phyloP scores from a whole-genome alignment of 2,888 invertebrate species.

The Trisateles emortualis region DNA sequence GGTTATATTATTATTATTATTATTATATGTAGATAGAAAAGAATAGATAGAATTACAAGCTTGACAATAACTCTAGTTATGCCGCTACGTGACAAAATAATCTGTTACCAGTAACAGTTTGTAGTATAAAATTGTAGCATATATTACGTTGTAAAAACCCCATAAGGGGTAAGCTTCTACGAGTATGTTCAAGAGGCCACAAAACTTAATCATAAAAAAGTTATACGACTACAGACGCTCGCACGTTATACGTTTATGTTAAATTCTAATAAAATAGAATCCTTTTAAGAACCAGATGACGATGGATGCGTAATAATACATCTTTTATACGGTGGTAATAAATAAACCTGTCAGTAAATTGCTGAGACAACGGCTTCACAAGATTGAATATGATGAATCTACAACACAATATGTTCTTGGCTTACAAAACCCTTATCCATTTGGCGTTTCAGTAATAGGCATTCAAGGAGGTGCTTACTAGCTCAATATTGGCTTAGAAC shows the following conservation, averaged over 20 bases:
- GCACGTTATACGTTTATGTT: neutral
- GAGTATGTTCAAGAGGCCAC: too few species aligned
- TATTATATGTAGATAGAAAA: too few species aligned
- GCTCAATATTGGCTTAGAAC: conserved; percentile 1
- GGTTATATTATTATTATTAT: too few species aligned
- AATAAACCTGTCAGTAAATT: conserved; percentile 2
- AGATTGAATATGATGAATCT: conserved; percentile 5
- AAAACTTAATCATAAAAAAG: too few species aligned
- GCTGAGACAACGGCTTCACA: neutral
- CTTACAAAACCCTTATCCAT: conserved; percentile 21
- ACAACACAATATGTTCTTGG: conserved; percentile 19
- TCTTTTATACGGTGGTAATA: neutral
- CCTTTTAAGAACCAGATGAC: neutral
- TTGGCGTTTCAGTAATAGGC: neutral
- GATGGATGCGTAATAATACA: neutral
- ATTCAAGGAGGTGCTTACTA: conserved; percentile 1
- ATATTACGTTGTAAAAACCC: too few species aligned
- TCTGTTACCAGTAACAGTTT: too few species aligned
- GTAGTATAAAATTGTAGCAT: too few species aligned
- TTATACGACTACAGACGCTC: too few species aligned
- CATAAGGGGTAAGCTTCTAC: too few species aligned
- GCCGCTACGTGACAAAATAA: too few species aligned
- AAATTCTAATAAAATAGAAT: neutral
- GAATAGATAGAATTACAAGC: too few species aligned
- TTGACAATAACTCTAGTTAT: too few species aligned